These are phyloP conservation scores for Caerostris darwini DNA, from an alignment of 1,140 invertebrate species.

Conservation along the genomic window DNA sequence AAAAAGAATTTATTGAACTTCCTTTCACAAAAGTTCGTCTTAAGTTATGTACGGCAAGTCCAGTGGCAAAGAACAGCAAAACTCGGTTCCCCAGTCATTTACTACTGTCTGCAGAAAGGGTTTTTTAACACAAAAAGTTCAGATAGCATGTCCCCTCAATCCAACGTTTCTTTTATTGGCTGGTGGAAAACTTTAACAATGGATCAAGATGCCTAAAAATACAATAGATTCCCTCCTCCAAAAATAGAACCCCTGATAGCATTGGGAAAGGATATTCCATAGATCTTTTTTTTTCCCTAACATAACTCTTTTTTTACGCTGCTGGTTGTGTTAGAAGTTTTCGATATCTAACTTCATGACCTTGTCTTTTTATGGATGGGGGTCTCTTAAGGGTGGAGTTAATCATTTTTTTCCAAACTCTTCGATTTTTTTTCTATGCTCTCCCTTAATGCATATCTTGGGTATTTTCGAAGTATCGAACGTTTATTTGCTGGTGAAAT, in stretches of 20 bases:
- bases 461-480: conserved; percentile 57
- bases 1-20: background rate
- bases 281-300: no score
- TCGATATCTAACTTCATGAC: conserved; percentile 50
- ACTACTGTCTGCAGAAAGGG: conserved; percentile 27
- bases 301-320: no score
- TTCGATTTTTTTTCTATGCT: background rate
- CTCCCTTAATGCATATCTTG: conserved; percentile 43
- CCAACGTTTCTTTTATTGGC: conserved; percentile 61
- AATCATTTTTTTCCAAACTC: background rate
- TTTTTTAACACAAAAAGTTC: background rate
- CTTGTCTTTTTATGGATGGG: conserved; percentile 9
- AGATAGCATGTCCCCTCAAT: background rate
- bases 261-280: no score
- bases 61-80: conserved; percentile 15
- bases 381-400: background rate
- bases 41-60: background rate
- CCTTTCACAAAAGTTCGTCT: background rate
- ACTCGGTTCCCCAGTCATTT: background rate
- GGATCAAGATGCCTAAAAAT: conserved; percentile 50
- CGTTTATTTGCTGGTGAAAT: background rate
- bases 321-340: background rate
- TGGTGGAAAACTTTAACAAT: conserved; percentile 45
- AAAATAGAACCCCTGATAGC: no score
- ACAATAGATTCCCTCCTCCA: conserved; percentile 38